These are phyloP conservation scores for Agrotis puta DNA, from an alignment of 2,888 invertebrate genomes.

Conservation along the genomic window DNA sequence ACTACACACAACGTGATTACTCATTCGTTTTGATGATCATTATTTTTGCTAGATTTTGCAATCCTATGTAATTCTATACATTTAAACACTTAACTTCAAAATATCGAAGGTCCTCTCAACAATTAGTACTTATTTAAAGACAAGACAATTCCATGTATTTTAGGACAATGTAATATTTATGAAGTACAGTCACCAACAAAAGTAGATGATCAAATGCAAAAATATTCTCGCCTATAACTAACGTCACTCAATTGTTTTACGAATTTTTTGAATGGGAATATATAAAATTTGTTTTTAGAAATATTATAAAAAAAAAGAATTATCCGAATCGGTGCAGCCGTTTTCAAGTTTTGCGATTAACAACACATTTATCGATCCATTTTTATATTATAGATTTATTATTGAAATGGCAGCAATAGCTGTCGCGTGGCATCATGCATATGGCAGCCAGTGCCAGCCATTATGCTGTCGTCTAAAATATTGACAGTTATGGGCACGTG, in stretches of 20 bases:
- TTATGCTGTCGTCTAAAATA: slow-evolving; percentile 64
- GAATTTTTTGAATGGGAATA: too few species aligned
- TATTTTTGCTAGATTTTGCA: slow-evolving; percentile 33
- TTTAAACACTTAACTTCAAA: slow-evolving; percentile 27
- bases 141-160: slow-evolving; percentile 17
- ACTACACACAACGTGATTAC: slow-evolving; percentile 26
- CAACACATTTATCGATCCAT: too few species aligned
- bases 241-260: too few species aligned
- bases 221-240: too few species aligned
- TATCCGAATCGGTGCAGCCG: too few species aligned
- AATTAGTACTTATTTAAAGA: slow-evolving; percentile 22
- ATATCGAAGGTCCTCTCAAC: slow-evolving; percentile 20
- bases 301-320: too few species aligned
- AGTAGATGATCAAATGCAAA: too few species aligned
- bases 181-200: too few species aligned
- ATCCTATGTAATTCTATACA: slow-evolving; percentile 17
- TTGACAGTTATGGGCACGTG: slow-evolving; percentile 64
- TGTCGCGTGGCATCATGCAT: slow-evolving; percentile 44
- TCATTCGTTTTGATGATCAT: slow-evolving; percentile 32
- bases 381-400: too few species aligned
- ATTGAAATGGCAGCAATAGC: slow-evolving; percentile 40
- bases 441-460: slow-evolving; percentile 32
- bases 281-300: too few species aligned
- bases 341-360: too few species aligned
- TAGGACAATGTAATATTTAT: slow-evolving; percentile 33